phyloP scores from a whole-genome alignment of 2,113 vertebrate species.

The Butorides virescens region DNA sequence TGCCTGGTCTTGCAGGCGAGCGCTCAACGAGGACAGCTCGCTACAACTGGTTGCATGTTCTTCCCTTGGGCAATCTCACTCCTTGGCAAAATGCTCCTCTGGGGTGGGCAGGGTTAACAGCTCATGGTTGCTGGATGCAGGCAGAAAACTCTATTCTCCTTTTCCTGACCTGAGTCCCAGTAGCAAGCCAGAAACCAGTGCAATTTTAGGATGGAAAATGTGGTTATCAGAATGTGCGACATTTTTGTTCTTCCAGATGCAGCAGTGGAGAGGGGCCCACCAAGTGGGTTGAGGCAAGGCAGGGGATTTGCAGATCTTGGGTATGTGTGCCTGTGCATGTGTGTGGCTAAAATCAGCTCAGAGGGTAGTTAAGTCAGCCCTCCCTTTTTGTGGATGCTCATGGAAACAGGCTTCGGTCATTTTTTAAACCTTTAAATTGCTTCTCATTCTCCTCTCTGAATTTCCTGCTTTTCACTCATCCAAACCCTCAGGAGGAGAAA shows the following conservation, averaged over 20 bases:
- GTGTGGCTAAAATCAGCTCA: not conserved
- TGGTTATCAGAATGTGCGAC: rapidly evolving
- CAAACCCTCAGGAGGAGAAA: not conserved
- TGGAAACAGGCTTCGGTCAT: not conserved
- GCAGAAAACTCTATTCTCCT: not conserved
- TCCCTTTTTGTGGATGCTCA: not conserved
- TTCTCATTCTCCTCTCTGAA: not conserved
- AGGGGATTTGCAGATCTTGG: not conserved
- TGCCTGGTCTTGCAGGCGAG: not conserved
- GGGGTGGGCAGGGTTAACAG: not conserved
- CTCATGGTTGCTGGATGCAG: not conserved
- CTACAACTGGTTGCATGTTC: rapidly evolving
- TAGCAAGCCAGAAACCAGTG: not conserved
- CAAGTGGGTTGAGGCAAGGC: not conserved
- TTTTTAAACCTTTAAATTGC: not conserved
- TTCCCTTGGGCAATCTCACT: not conserved
- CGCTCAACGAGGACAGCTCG: rapidly evolving
- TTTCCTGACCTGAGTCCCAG: not conserved
- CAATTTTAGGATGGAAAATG: not conserved
- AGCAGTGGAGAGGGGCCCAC: not conserved
- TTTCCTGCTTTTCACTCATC: not conserved
- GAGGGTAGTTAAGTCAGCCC: not conserved
- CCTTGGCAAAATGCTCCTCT: not conserved
- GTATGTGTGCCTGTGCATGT: not conserved
- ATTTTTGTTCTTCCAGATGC: not conserved